Percentiles rank a stretch among this genome's conserved stretches.
Conservation (phyloP, 2,888 invertebrate species). For the Rutpela maculata region DNA sequence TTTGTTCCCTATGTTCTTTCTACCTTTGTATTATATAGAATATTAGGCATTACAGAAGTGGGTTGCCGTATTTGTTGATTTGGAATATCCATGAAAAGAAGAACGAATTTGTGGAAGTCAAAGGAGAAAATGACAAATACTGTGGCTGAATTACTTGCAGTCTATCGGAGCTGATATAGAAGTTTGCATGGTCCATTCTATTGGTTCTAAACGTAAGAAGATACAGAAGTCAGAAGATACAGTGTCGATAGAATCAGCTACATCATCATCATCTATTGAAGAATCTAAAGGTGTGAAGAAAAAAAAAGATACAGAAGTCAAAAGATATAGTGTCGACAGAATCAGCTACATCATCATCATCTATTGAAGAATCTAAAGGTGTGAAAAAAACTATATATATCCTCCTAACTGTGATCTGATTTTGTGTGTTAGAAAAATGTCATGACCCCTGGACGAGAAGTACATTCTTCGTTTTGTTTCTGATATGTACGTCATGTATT, state of each 20-base stretch:
- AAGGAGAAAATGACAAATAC: constrained; percentile 87
- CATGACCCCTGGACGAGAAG: no score
- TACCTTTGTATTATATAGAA: no score
- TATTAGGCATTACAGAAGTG: no score
- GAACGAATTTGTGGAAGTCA: constrained; percentile 90
- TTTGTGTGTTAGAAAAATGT: no score
- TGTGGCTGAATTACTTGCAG: constrained; percentile 87
- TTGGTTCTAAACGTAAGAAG: constrained; percentile 48
- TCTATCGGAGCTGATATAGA: constrained; percentile 80
- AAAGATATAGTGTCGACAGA: neutral
- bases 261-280: neutral
- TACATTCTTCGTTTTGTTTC: no score
- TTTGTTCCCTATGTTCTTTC: no score
- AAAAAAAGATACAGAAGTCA: neutral
- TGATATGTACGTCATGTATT: no score
- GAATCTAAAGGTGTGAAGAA: neutral
- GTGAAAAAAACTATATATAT: neutral
- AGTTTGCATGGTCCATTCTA: constrained; percentile 82
- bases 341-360: neutral
- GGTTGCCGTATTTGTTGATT: no score
- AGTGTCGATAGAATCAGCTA: no score
- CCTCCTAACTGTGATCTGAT: no score
- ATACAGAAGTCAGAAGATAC: neutral
- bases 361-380: neutral
- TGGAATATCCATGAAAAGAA: no score